These are phyloP conservation scores for Silurus meridionalis DNA, from an alignment of 2,113 vertebrate genomes.

Conservation along the genomic window DNA sequence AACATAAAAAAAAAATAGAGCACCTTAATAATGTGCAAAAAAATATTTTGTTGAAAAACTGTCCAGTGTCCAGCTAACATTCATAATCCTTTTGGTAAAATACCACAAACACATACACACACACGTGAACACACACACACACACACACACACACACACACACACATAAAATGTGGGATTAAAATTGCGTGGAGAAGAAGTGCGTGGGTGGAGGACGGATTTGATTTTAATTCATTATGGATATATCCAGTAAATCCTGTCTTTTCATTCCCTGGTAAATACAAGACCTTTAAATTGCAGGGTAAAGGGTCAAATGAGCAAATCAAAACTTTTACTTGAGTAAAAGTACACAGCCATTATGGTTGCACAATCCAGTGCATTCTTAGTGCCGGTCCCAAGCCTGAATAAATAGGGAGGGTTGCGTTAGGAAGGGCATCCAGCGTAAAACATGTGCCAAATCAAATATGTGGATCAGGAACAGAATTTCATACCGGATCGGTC, in stretches of 20 bases:
- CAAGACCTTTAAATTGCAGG: neutral
- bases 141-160: conserved; percentile 19
- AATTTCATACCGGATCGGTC: too few species aligned
- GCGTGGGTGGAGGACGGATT: conserved; percentile 56
- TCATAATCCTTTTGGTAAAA: conserved; percentile 20
- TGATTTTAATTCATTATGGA: conserved; percentile 55
- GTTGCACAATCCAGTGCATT: too few species aligned
- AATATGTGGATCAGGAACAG: too few species aligned
- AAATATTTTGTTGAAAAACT: neutral
- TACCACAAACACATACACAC: neutral
- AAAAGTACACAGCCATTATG: too few species aligned
- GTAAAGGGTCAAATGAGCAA: neutral
- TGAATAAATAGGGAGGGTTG: too few species aligned
- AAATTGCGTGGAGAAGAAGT: conserved; percentile 45
- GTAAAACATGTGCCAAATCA: too few species aligned
- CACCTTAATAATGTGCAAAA: neutral
- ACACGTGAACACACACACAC: conserved; percentile 12
- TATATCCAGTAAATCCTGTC: neutral
- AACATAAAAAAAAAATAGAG: neutral
- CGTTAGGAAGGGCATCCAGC: too few species aligned
- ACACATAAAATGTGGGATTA: conserved; percentile 56
- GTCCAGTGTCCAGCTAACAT: conserved; percentile 16
- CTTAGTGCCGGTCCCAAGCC: too few species aligned
- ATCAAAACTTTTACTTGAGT: too few species aligned
- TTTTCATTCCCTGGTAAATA: conserved; percentile 18